Conservation (phyloP, 2,113 vertebrate genomes). For the Chunga burmeisteri region DNA sequence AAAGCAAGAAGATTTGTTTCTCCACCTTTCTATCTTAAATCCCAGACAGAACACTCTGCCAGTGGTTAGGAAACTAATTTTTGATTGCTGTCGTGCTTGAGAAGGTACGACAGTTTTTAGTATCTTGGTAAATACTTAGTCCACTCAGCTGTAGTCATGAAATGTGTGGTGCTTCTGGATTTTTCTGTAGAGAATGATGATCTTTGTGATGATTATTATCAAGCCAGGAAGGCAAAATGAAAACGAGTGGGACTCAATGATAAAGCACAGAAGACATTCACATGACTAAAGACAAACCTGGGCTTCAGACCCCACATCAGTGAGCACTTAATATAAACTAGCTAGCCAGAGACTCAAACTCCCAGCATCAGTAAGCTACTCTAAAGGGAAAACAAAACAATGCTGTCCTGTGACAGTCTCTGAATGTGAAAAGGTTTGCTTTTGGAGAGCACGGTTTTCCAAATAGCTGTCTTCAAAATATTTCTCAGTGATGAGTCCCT, state of each 20-base stretch:
- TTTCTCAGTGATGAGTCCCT: not conserved
- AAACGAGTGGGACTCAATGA: not conserved
- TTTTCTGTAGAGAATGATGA: not conserved
- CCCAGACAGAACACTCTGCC: not conserved
- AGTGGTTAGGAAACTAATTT: not conserved
- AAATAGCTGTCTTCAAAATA: not conserved
- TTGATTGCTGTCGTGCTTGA: not conserved
- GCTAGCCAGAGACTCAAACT: not conserved
- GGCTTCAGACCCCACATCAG: not conserved
- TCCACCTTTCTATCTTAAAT: not conserved
- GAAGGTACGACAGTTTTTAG: not conserved
- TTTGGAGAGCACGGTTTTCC: not conserved
- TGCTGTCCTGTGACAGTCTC: rapidly evolving
- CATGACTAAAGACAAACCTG: not conserved
- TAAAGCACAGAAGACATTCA: not conserved
- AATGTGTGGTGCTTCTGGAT: not conserved
- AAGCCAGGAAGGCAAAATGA: not conserved
- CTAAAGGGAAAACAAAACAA: not conserved
- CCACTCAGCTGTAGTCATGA: not conserved
- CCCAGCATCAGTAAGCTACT: not conserved
- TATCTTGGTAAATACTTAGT: not conserved
- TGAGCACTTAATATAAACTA: not conserved
- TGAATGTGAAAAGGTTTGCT: not conserved
- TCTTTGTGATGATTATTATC: not conserved
- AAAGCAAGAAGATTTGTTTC: not conserved